Conservation (phyloP, 2,888 invertebrate genomes). For the Cephus runcator region DNA sequence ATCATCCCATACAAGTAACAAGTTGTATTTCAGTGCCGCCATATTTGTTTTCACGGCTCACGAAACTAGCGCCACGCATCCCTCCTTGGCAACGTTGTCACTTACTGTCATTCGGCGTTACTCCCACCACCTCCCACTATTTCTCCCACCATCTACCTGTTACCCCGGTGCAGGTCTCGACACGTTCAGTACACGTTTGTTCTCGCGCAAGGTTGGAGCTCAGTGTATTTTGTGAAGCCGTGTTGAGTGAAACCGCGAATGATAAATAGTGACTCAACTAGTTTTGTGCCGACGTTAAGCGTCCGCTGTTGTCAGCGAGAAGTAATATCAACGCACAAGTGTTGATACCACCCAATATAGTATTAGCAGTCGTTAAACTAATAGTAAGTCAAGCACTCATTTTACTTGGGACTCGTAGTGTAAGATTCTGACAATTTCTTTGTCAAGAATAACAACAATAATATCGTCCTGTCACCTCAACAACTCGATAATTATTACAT, state of each 20-base stretch:
- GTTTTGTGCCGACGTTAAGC: neutral
- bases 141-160: conserved; percentile 31
- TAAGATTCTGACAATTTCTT: neutral
- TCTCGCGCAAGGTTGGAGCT: conserved; percentile 14
- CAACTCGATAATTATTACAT: neutral
- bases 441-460: neutral
- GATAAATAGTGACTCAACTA: neutral
- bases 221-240: neutral
- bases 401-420: neutral
- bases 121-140: neutral
- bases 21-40: neutral
- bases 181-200: conserved; percentile 43
- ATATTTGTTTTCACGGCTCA: neutral
- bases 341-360: neutral
- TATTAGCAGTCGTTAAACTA: neutral
- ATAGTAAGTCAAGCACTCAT: neutral
- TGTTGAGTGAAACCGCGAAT: neutral
- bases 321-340: neutral
- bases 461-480: neutral
- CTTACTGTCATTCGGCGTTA: neutral
- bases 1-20: neutral
- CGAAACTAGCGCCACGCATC: neutral
- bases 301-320: neutral
- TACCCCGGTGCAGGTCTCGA: conserved; percentile 35
- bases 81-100: neutral